These are phyloP conservation scores for Chrysina gloriosa DNA, from an alignment of 2,888 invertebrate genomes.

Conservation along the genomic window DNA sequence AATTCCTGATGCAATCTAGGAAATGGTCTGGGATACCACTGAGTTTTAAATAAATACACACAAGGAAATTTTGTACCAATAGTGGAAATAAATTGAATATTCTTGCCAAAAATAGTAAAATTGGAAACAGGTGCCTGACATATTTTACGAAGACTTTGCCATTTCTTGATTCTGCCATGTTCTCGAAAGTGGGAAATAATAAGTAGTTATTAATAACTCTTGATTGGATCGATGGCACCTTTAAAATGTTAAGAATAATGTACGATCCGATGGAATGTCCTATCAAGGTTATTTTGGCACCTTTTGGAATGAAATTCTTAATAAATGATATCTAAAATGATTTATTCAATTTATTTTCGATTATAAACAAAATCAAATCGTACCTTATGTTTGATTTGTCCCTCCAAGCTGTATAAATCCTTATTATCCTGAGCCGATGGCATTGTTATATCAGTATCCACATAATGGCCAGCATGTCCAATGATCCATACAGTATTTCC, in stretches of 20 bases:
- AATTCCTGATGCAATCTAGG: conserved; percentile 67
- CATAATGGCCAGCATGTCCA: conserved; percentile 86
- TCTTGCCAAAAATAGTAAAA: conserved; percentile 64
- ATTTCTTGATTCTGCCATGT: conserved; percentile 79
- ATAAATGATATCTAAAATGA: conserved; percentile 72
- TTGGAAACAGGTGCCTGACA: conserved; percentile 63
- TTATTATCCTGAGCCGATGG: conserved; percentile 69
- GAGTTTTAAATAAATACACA: conserved; percentile 70
- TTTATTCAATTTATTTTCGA: neutral
- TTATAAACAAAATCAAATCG: neutral
- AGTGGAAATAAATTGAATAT: conserved; percentile 69
- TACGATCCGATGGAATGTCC: conserved; percentile 93
- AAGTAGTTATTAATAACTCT: conserved; percentile 74
- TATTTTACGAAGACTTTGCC: conserved; percentile 75
- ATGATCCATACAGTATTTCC: conserved; percentile 81
- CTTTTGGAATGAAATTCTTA: conserved; percentile 74
- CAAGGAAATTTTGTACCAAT: conserved; percentile 65
- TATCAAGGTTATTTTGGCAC: conserved; percentile 79
- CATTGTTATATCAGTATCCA: conserved; percentile 68
- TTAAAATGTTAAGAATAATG: conserved; percentile 78
- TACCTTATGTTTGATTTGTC: conserved; percentile 84
- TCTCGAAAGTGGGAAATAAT: conserved; percentile 88
- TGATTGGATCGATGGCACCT: conserved; percentile 68
- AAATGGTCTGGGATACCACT: conserved; percentile 68
- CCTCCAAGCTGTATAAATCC: conserved; percentile 77